A percentile compares a stretch with the other conserved stretches of the same genome.
These are phyloP conservation scores for Drosophila subpulchrella DNA, from an alignment of 1,140 invertebrate genomes.

Conservation along the genomic window DNA sequence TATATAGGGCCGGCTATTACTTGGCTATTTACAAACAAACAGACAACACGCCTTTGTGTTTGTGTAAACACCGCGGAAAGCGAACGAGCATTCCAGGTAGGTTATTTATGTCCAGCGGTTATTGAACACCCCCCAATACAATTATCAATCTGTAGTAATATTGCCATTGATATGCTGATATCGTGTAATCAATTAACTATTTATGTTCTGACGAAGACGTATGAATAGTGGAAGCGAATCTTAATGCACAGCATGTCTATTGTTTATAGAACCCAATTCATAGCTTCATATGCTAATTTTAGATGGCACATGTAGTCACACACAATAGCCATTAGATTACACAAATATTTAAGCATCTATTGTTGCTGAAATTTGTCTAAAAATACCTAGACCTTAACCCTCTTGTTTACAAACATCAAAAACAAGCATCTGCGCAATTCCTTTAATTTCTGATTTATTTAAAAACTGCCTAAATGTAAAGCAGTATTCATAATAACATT, in stretches of 20 bases:
- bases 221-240: neutral
- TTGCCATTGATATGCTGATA: slow-evolving; percentile 60
- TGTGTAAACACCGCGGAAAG: slow-evolving; percentile 32
- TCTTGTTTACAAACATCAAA: neutral
- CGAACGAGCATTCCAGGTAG: slow-evolving; percentile 16
- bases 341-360: slow-evolving; percentile 11
- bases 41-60: slow-evolving; percentile 23
- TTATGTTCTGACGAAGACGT: slow-evolving; percentile 17
- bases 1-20: slow-evolving; percentile 27
- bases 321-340: slow-evolving; percentile 17
- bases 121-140: slow-evolving; percentile 5
- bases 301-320: slow-evolving; percentile 20
- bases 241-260: slow-evolving; percentile 10
- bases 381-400: slow-evolving; percentile 1
- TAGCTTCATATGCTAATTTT: slow-evolving; percentile 30
- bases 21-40: slow-evolving; percentile 50
- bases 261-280: slow-evolving; percentile 11
- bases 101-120: slow-evolving; percentile 9
- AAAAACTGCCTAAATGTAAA: too few relatives aligned
- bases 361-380: slow-evolving; percentile 12
- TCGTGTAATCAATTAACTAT: slow-evolving; percentile 51
- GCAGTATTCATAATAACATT: too few relatives aligned
- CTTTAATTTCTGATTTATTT: too few relatives aligned
- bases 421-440: neutral
- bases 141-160: slow-evolving; percentile 39